These are phyloP conservation scores for Teleopsis dalmanni DNA, from an alignment of 1,140 invertebrate genomes.

Conservation along the genomic window DNA sequence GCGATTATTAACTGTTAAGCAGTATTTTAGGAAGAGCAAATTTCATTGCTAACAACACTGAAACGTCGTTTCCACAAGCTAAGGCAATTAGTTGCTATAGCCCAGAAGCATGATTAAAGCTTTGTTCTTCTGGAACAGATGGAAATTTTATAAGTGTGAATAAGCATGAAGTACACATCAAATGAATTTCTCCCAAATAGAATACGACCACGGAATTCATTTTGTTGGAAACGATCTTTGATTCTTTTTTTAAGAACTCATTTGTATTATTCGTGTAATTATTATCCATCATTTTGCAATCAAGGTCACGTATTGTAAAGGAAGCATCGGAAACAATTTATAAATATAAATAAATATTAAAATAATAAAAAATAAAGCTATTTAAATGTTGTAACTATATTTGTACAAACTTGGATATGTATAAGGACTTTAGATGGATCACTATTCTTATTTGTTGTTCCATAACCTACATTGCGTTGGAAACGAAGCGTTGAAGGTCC, in stretches of 20 bases:
- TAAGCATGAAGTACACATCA: constrained; percentile 24
- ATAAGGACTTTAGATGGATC: background rate
- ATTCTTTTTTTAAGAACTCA: constrained; percentile 29
- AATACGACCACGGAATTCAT: constrained; percentile 35
- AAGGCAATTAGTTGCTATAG: constrained; percentile 24
- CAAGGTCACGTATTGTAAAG: constrained; percentile 30
- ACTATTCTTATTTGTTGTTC: background rate
- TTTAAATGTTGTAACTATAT: too few relatives aligned
- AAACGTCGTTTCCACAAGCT: constrained; percentile 24
- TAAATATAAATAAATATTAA: too few relatives aligned
- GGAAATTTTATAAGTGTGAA: constrained; percentile 27
- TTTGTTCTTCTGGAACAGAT: constrained; percentile 20
- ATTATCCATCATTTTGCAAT: constrained; percentile 12
- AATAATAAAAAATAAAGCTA: too few relatives aligned
- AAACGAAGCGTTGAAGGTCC: constrained; percentile 18
- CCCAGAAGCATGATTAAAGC: constrained; percentile 30
- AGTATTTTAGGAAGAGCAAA: constrained; percentile 19
- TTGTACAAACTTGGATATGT: too few relatives aligned
- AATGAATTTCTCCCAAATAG: constrained; percentile 24
- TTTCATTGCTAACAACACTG: constrained; percentile 22
- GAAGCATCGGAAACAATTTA: constrained; percentile 31
- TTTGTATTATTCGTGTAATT: constrained; percentile 16
- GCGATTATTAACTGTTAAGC: constrained; percentile 31
- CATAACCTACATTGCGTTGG: background rate
- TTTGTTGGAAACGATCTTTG: constrained; percentile 34